Percentiles rank a stretch among this genome's conserved stretches.
Evolutionary conservation across 2,888 invertebrate genomes (phyloP).

Genomic region (Troides oblongomaculatus): DNA sequence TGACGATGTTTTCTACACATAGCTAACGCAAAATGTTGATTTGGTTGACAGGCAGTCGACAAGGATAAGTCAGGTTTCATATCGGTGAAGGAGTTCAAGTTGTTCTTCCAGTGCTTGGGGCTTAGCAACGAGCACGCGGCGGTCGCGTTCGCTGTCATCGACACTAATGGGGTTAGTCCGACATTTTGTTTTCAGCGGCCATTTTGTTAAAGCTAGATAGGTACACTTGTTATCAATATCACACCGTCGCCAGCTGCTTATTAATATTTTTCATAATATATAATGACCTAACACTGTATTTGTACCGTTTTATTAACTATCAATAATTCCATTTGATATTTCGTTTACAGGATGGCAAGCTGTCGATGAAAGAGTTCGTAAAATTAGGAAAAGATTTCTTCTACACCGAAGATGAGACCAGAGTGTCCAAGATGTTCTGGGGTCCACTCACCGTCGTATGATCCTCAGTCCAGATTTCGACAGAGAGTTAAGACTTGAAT

Average conservation of each 20-base stretch:
- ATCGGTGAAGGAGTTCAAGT: conserved; percentile 88
- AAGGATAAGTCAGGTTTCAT: conserved; percentile 89
- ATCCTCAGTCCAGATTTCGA: conserved; percentile 27
- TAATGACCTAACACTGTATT: no score
- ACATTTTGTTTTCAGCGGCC: not conserved
- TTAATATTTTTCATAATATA: not conserved
- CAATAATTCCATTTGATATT: conserved; percentile 19
- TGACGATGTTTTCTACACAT: no score
- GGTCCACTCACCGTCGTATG: conserved; percentile 85
- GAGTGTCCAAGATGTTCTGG: conserved; percentile 92
- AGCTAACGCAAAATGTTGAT: no score
- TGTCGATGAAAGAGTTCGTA: conserved; percentile 88
- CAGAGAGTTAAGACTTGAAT: conserved; percentile 13
- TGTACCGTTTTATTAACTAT: not conserved
- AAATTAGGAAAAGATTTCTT: conserved; percentile 90
- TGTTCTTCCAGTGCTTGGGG: conserved; percentile 90
- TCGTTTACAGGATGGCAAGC: conserved; percentile 82
- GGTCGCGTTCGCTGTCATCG: conserved; percentile 88
- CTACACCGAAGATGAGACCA: conserved; percentile 85
- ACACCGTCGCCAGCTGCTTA: not conserved
- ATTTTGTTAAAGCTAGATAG: no score
- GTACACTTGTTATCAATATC: no score
- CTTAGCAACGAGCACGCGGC: conserved; percentile 87
- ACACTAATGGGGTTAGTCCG: conserved; percentile 81
- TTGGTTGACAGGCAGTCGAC: conserved; percentile 85